Evolutionary conservation across 2,113 vertebrate genomes (phyloP).

Genomic region (Callospermophilus lateralis): DNA sequence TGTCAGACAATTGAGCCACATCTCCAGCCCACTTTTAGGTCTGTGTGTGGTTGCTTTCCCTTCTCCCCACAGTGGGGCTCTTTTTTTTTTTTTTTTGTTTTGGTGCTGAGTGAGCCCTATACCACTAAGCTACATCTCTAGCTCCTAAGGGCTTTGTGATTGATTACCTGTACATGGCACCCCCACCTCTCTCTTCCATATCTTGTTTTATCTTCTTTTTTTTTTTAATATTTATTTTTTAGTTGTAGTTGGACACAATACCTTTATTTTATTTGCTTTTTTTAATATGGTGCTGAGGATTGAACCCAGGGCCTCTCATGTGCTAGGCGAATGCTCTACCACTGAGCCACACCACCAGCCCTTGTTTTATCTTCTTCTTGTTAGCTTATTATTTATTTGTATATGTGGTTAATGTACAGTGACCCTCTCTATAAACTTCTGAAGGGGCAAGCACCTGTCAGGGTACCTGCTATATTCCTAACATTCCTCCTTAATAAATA

Average conservation of each 20-base stretch:
- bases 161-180: background rate
- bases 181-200: background rate
- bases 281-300: too few species aligned
- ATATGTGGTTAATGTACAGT: background rate
- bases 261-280: too few species aligned
- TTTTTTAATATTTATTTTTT: conserved; percentile 43
- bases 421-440: background rate
- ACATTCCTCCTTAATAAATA: background rate
- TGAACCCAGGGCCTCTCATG: too few species aligned
- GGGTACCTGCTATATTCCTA: background rate
- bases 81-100: background rate
- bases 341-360: too few species aligned
- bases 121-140: background rate
- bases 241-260: too few species aligned
- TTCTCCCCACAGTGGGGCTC: background rate
- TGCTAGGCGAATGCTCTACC: too few species aligned
- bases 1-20: too few species aligned
- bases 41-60: background rate
- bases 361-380: background rate
- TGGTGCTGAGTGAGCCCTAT: background rate
- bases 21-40: background rate
- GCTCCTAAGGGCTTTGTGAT: background rate
- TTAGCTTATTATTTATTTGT: conserved; percentile 50
- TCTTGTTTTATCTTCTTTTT: background rate
- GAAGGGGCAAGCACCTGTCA: background rate